Base-by-base conservation (phyloP, 2,888 invertebrate genomes). In the Mechanitis messenoides region DNA sequence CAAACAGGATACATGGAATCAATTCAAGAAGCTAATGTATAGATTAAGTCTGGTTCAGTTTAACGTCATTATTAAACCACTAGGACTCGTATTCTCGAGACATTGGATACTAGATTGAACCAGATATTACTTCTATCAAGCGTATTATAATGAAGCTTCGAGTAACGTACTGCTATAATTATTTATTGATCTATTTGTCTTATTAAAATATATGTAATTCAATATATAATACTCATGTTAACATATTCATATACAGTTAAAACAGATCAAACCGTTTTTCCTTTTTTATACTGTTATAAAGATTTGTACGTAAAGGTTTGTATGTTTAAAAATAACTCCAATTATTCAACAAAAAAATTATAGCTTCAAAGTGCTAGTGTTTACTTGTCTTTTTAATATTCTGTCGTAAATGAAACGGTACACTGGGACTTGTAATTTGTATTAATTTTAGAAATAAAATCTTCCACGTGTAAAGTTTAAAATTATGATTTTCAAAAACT, bases 391-490 rank as follows among this genome's bases (percentile, higher is more conserved):
- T 66, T 66, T 62, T 63, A 62, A 63, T 66, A 60, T 61, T 58
- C 63, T 62, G 58, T 62, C 54, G 63, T 65, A 63, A 67, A 67
- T 63, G 61, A 67, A 67, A 67, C 61, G 61, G 53, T 59, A 58
- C 58, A 56, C 61, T 61, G 33, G 45, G 45, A 59, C 38, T 56
- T 63, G 60, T 58, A 56, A 65, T 67, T 67, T 67, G 63, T 65
- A 67, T 67, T 59, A 61, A 67, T 61, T 65, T 67, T 65, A 64
- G 63, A 53, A 67, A 61, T 61, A 59, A 65, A 60, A 65, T 60
- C 61, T 61, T 63, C 57, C 57, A 63, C 55, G 42, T 56, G 58
- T 60, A 56, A 47, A 56, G 38, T 11, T 28, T 11, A 42, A 42
- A 11, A 42, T 9, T 11, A 42, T 11, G 6, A 3, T 42, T 7